Evolutionary conservation across 2,888 invertebrate species (phyloP).

Genomic region (Cataglyphis albicans): DNA sequence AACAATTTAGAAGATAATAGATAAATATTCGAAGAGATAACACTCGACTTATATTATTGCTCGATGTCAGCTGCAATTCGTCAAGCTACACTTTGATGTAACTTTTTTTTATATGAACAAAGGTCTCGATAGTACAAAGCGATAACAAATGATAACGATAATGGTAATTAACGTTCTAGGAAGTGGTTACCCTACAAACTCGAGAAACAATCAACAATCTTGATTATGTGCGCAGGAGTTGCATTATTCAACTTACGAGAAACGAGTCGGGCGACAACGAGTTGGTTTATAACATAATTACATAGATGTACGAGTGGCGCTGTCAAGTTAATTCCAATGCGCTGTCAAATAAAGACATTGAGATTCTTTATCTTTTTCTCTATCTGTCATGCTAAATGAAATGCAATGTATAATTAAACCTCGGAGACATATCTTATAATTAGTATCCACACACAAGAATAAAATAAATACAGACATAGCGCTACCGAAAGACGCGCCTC

Average conservation of each 20-base stretch:
- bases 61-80: conserved; percentile 2
- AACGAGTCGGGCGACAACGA: conserved; percentile 16
- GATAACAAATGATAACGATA: conserved; percentile 64
- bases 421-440: not conserved
- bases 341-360: not conserved
- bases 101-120: conserved; percentile 16
- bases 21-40: not conserved
- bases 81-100: conserved; percentile 8
- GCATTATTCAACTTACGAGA: not conserved
- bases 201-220: conserved; percentile 59
- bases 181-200: conserved; percentile 67
- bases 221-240: conserved; percentile 45
- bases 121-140: conserved; percentile 62
- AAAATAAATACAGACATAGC: conserved; percentile 1
- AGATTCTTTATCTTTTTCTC: not conserved
- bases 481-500: not conserved
- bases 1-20: not conserved
- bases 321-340: conserved; percentile 27
- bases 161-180: conserved; percentile 72
- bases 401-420: not conserved
- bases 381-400: not conserved
- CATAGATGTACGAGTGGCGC: not conserved
- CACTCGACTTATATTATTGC: not conserved
- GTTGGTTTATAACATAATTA: conserved; percentile 32
- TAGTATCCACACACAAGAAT: not conserved